Evolutionary conservation across 2,797 vertebrate genomes (phyloP), one percentile per base, ranked within the genome.

Genomic region (Ctenopoma multispine): DNA sequence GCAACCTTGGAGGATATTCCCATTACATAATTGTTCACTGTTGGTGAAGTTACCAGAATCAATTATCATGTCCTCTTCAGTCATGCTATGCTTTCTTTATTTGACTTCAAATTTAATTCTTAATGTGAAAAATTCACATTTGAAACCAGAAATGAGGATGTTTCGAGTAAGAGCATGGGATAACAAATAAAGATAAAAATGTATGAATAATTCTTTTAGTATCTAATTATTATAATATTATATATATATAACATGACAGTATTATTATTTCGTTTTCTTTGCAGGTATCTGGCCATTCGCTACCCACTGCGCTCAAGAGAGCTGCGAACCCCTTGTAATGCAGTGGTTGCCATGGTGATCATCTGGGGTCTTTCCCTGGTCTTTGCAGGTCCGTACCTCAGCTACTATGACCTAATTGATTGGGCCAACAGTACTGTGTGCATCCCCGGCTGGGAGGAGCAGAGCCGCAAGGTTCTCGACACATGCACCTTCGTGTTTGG

Each of bases 281-380:
- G 43, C 65, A 96, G 96, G 86, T 97, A 97, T 75, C 84, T 96
- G 87, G 96, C 96, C 59, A 97, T 97, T 44, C 93, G 96, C 43
- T 97, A 96, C 60, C 96, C 95, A 0, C 88, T 96, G 58, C 94
- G 94, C 43, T 97, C 96, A 67, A 89, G 95, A 68, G 96, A 97
- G 83, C 84, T 96, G 11, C 86, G 95, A 10, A 97, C 95, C 0
- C 95, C 95, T 0, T 95, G 92, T 72, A 96, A 96, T 0, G 94
- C 96, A 0, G 90, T 95, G 13, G 93, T 94, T 0, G 93, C 96
- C 67, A 96, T 96, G 93, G 95, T 94, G 64, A 90, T 95, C 66
- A 97, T 97, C 84, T 97, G 96, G 96, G 95, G 95, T 12, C 94
- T 96, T 9, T 96, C 96, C 0, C 82, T 95, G 53, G 79, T 96